A percentile compares a stretch with the other conserved stretches of the same genome.
Evolutionary conservation across 2,888 invertebrate genomes (phyloP).

Genomic region (Andricus curvator): DNA sequence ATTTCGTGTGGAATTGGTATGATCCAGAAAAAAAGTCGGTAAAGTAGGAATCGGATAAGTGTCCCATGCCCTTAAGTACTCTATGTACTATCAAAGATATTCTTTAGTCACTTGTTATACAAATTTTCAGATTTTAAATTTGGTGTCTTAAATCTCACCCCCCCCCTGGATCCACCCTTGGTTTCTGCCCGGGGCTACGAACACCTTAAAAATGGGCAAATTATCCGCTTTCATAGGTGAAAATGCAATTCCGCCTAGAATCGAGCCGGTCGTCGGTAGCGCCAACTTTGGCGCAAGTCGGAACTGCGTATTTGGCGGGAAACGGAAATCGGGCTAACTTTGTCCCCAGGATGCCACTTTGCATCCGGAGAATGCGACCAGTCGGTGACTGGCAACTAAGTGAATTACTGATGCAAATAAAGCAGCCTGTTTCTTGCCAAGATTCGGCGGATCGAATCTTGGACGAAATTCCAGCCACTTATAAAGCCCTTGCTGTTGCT

Average conservation of each 20-base stretch:
- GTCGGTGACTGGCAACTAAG: slow-evolving; percentile 62
- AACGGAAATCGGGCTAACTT: slow-evolving; percentile 52
- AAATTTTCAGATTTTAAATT: too few relatives aligned
- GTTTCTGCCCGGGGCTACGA: too few relatives aligned
- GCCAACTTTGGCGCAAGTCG: slow-evolving; percentile 9
- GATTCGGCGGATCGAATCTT: slow-evolving; percentile 74
- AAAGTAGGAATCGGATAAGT: too few relatives aligned
- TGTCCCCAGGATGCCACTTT: slow-evolving; percentile 72
- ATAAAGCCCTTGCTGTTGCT: slow-evolving; percentile 74
- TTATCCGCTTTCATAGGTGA: slow-evolving; percentile 13
- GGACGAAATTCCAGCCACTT: slow-evolving; percentile 69
- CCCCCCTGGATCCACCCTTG: too few relatives aligned
- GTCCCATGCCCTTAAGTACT: too few relatives aligned
- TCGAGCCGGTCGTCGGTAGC: slow-evolving; percentile 2
- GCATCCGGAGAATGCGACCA: slow-evolving; percentile 64
- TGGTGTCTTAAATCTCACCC: too few relatives aligned
- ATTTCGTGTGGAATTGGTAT: too few relatives aligned
- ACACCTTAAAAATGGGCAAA: not conserved
- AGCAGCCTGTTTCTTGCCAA: slow-evolving; percentile 71
- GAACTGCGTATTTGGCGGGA: slow-evolving; percentile 27
- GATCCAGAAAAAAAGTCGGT: too few relatives aligned
- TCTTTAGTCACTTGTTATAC: too few relatives aligned
- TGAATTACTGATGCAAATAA: slow-evolving; percentile 77
- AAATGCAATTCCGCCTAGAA: slow-evolving; percentile 3
- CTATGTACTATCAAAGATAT: too few relatives aligned